phyloP scores from a whole-genome alignment of 2,888 invertebrate species.

The Eristalinus aeneus region DNA sequence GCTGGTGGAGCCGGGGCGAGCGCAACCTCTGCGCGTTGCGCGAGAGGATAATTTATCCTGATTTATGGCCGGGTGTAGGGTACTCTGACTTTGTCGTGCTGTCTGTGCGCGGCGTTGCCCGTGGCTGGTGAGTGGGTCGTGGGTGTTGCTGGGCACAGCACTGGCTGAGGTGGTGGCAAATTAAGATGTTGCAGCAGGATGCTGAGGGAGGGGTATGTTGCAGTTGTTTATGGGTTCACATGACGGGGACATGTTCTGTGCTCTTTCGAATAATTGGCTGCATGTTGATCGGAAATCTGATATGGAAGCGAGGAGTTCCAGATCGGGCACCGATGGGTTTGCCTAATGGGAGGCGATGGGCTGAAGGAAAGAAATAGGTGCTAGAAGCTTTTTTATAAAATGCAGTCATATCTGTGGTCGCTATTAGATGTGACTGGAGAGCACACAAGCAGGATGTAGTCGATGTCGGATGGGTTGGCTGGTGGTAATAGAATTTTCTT shows the following conservation, averaged over 20 bases:
- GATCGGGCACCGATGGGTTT: neutral
- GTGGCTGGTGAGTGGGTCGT: conserved; percentile 34
- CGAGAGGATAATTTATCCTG: conserved; percentile 67
- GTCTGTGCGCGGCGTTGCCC: neutral
- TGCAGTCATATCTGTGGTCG: too few species aligned
- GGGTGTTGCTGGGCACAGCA: conserved; percentile 52
- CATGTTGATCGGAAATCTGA: neutral
- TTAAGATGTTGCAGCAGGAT: conserved; percentile 57
- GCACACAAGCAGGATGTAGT: too few species aligned
- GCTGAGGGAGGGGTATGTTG: neutral
- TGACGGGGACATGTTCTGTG: neutral
- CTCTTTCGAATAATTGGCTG: conserved; percentile 9
- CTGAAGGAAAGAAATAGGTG: too few species aligned
- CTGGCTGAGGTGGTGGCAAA: conserved; percentile 62
- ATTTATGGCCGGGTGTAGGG: conserved; percentile 60
- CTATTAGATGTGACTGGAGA: too few species aligned
- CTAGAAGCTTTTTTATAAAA: too few species aligned
- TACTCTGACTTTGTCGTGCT: conserved; percentile 24
- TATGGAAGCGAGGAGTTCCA: neutral
- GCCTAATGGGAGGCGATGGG: too few species aligned
- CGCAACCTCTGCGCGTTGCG: conserved; percentile 32
- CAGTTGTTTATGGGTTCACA: conserved; percentile 48
- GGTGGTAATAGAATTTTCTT: too few species aligned
- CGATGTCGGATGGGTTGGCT: too few species aligned
- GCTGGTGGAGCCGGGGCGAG: neutral